A percentile compares a stretch with the other conserved stretches of the same genome.
Evolutionary conservation across 2,797 vertebrate species (phyloP).

Genomic region (Helarctos malayanus): DNA sequence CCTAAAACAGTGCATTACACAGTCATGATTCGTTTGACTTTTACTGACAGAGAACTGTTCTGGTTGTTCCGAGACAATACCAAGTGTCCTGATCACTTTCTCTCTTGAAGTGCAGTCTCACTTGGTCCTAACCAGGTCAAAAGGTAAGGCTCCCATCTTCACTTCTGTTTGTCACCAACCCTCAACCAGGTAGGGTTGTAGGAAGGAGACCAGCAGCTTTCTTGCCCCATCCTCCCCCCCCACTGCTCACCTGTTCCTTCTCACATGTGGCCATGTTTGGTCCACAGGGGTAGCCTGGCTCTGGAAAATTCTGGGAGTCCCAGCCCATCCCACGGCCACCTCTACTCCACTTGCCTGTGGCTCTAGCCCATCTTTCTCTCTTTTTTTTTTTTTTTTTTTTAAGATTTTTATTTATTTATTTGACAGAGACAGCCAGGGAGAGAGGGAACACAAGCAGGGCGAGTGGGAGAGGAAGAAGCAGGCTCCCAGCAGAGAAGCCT

Average conservation of each 20-base stretch:
- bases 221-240: neutral
- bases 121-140: neutral
- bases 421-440: too few species aligned
- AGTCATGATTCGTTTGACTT: neutral
- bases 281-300: neutral
- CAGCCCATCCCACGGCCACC: neutral
- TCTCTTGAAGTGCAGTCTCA: neutral
- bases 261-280: neutral
- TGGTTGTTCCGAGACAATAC: neutral
- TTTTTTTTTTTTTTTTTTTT: too few species aligned
- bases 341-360: neutral
- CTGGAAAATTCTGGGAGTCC: neutral
- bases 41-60: neutral
- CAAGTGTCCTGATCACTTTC: neutral
- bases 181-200: neutral
- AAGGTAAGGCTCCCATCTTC: neutral
- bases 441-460: too few species aligned
- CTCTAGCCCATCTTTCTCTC: neutral
- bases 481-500: too few species aligned
- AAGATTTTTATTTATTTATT: too few species aligned
- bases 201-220: neutral
- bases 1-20: neutral
- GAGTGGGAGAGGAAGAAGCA: too few species aligned
- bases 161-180: neutral
- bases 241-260: neutral